Percentiles rank a stretch among this genome's conserved stretches.
These are phyloP conservation scores for Hippocampus comes DNA, from an alignment of 2,113 vertebrate species.

Conservation along the genomic window DNA sequence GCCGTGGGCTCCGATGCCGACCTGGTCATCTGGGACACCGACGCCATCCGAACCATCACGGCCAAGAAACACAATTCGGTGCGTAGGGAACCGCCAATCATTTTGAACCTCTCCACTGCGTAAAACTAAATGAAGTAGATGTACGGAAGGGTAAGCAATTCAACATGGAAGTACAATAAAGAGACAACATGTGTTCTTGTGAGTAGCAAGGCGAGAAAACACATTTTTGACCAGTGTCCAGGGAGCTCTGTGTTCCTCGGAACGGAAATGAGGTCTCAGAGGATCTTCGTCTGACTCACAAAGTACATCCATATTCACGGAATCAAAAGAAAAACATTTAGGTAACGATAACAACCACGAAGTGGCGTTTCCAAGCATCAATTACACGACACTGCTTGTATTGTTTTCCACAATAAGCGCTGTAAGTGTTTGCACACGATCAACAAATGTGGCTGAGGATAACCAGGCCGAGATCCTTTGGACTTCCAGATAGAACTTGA, in stretches of 20 bases:
- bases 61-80: constrained; percentile 96
- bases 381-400: constrained; percentile 21
- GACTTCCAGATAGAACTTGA: too few relatives aligned
- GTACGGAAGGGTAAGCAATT: not conserved
- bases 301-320: constrained; percentile 19
- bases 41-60: constrained; percentile 86
- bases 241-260: constrained; percentile 45
- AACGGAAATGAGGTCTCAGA: constrained; percentile 61
- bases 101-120: not conserved
- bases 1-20: constrained; percentile 92
- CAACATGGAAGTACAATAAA: not conserved
- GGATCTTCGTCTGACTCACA: constrained; percentile 34
- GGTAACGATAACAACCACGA: constrained; percentile 10
- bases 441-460: not conserved
- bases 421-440: constrained; percentile 6
- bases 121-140: not conserved
- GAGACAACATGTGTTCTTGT: constrained; percentile 22
- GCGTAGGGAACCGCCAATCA: constrained; percentile 33
- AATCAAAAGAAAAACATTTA: constrained; percentile 24
- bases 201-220: constrained; percentile 16
- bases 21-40: constrained; percentile 96
- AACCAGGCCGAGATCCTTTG: too few relatives aligned
- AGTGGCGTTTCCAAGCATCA: constrained; percentile 21
- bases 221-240: constrained; percentile 54
- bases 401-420: constrained; percentile 8